Base-by-base conservation (phyloP, 2,113 vertebrate genomes). In the Amia ocellicauda region DNA sequence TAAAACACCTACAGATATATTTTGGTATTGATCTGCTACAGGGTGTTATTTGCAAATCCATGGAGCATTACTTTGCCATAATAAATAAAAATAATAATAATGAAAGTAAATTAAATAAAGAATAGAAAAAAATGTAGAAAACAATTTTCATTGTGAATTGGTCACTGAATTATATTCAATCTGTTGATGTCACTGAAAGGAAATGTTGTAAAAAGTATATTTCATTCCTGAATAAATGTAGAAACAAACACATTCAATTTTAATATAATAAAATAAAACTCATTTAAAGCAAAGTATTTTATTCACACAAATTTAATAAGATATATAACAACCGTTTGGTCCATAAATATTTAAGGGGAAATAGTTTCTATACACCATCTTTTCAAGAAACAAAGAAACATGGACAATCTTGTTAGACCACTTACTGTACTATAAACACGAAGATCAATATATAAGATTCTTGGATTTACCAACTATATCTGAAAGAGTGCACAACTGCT, bases 261-360 rank as follows among this genome's bases (percentile, higher is more conserved):
- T 78, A 82, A 81, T 83, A 85, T 88, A 87, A 91, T 91, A 87
- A 96, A 97, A 96, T 93, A 98, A 98, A 97, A 96, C 90, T 93
- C 94, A 82, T 93, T 93, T 92, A 93, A 96, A 94, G 90, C 96
- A 90, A 94, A 93, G 86, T 88, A 83, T 92, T 94, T 99, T 99
- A 96, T 98, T 99, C 94, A 98, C 96, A 99, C 96, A 99, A 96
- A 97, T 98, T 98, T 95, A 98, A 99, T 99, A 94, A 94, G 94
- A 96, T 98, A 97, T 96, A 94, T 97, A 95, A 99, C 97, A 99
- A 99, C 93, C 93, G 95, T 96, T 98, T 99, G 96, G 97, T 99
- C 96, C 97, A 99, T 99, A 99, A 99, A 99, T 99, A 99, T 98
- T 98, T 97, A 96, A 85, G 89, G 93, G 94, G 96, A 88, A 93